Base-by-base conservation (phyloP, 2,797 vertebrate genomes). In the Bucorvus abyssinicus region DNA sequence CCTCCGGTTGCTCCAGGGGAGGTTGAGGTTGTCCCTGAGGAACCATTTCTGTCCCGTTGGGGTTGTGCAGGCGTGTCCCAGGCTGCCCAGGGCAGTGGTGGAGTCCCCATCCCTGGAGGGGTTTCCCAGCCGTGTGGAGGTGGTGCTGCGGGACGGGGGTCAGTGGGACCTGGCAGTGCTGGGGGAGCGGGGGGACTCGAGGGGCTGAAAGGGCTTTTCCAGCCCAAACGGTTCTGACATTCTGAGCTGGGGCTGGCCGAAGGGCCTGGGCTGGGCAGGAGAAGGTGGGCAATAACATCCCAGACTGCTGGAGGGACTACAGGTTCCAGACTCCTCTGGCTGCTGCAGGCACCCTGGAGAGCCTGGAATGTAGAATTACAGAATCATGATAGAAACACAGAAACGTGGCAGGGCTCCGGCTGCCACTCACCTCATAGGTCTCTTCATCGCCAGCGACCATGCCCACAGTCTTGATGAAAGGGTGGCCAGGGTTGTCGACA, bases 401-500 rank as follows among this genome's bases (percentile, higher is more conserved):
- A 12, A 40, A 40, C 24, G 8, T 1, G 9, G n/a, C 21, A 64
- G 53, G 55, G 69, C 85, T 95, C 70, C 7, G 30, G 56, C 70
- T 42, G 6, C 75, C 81, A 73, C 98, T 98, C 96, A 99, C 99
- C 99, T 99, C 98, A 14, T 99, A 99, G 30, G 98, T 97, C 96
- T 99, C 99, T 96, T 99, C 99, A 86, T 99, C 99, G 21, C 99
- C 99, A 15, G 99, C 99, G 76, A 98, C 98, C 61, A 98, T 98
- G 85, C 98, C 98, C 80, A 98, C 98, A 9, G 98, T 98, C 97
- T 98, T 99, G 98, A 99, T 99, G 98, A 99, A 99, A 44, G 99
- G 99, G 96, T 99, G 99, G 16, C 99, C 99, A 0, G 99, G 99
- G 96, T 99, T 99, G 98, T 99, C 99, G 42, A 99, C 99, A 0